phyloP scores from a whole-genome alignment of 2,888 invertebrate genomes.

The Furcula furcula region DNA sequence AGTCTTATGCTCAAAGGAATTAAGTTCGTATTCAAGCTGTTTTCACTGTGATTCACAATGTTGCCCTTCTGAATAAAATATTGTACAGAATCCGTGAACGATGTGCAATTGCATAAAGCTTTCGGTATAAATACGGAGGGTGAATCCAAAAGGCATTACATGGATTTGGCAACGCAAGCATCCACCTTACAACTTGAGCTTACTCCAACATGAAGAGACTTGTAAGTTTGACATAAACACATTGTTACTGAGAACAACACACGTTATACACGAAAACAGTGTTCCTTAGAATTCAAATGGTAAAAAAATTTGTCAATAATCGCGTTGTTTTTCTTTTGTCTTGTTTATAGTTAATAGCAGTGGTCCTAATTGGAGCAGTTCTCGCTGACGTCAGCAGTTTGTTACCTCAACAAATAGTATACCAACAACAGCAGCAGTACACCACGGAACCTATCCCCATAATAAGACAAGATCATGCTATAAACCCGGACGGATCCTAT shows the following conservation, averaged over 20 bases:
- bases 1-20: slow-evolving; percentile 26
- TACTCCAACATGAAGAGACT: slow-evolving; percentile 62
- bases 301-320: too few species aligned
- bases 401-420: slow-evolving; percentile 38
- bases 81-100: slow-evolving; percentile 52
- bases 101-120: slow-evolving; percentile 67
- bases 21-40: slow-evolving; percentile 26
- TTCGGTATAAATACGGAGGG: slow-evolving; percentile 76
- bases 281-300: too few species aligned
- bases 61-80: slow-evolving; percentile 64
- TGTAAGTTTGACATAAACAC: slow-evolving; percentile 52
- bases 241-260: not conserved
- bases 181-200: slow-evolving; percentile 40
- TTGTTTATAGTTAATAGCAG: slow-evolving; percentile 37
- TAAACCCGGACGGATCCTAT: slow-evolving; percentile 86
- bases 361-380: slow-evolving; percentile 32
- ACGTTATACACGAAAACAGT: not conserved
- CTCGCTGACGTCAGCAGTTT: slow-evolving; percentile 61
- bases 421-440: slow-evolving; percentile 51
- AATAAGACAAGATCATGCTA: slow-evolving; percentile 84
- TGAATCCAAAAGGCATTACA: slow-evolving; percentile 67
- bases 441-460: slow-evolving; percentile 85
- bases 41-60: slow-evolving; percentile 29
- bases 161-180: slow-evolving; percentile 47
- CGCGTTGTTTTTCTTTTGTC: slow-evolving; percentile 5